These are phyloP conservation scores for Desoria tigrina DNA, from an alignment of 2,888 invertebrate genomes.

Conservation along the genomic window DNA sequence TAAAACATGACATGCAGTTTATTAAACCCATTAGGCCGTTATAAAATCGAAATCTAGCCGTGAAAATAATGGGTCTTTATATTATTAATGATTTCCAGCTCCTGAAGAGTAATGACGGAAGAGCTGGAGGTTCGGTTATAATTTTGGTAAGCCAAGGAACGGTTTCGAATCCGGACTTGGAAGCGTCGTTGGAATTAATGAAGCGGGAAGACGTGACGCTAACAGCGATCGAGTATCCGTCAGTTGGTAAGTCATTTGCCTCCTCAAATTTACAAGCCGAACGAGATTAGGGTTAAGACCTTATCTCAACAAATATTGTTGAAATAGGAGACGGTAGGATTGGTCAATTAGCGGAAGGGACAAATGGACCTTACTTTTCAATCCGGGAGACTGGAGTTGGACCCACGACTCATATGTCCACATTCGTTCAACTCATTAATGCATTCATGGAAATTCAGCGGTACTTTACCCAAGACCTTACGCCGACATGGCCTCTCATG, in stretches of 20 bases:
- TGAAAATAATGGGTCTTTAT: too few species aligned
- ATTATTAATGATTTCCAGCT: too few species aligned
- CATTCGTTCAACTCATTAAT: slow-evolving; percentile 52
- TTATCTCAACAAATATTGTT: too few species aligned
- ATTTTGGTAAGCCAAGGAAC: slow-evolving; percentile 53
- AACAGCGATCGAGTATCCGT: slow-evolving; percentile 53
- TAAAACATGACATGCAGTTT: too few species aligned
- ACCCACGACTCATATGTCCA: slow-evolving; percentile 52
- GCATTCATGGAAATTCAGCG: slow-evolving; percentile 53
- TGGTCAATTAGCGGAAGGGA: slow-evolving; percentile 49
- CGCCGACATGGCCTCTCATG: slow-evolving; percentile 51
- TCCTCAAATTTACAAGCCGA: too few species aligned
- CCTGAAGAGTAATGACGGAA: slow-evolving; percentile 52
- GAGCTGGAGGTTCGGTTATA: slow-evolving; percentile 53
- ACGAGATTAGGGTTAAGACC: too few species aligned
- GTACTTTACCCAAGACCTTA: slow-evolving; percentile 52
- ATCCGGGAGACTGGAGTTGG: slow-evolving; percentile 52
- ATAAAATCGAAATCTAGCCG: too few species aligned
- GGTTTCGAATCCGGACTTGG: slow-evolving; percentile 52
- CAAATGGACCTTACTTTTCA: slow-evolving; percentile 52
- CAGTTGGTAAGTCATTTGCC: slow-evolving; percentile 52
- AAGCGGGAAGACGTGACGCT: slow-evolving; percentile 52
- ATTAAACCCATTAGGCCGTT: too few species aligned
- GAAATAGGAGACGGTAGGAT: slow-evolving; percentile 53
- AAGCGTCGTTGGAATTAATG: slow-evolving; percentile 51